Evolutionary conservation across 2,888 invertebrate species (phyloP).

Genomic region (Margaritifera margaritifera): DNA sequence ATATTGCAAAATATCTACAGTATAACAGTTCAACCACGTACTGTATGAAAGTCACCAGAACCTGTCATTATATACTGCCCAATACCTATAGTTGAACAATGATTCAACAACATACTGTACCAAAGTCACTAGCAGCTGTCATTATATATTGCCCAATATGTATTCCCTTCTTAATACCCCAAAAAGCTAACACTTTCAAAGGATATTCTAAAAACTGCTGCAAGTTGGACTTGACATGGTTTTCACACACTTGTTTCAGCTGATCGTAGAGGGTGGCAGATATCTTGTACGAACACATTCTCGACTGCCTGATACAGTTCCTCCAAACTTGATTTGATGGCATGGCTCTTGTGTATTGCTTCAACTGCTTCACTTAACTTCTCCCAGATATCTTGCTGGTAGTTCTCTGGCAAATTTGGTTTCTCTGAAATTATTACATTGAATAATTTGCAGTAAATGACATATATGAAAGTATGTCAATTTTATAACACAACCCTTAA

Average conservation of each 20-base stretch:
- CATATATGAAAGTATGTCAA: neutral
- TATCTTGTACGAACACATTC: slow-evolving; percentile 99
- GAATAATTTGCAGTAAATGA: neutral
- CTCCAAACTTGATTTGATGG: slow-evolving; percentile 88
- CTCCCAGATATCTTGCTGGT: slow-evolving; percentile 94
- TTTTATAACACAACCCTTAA: neutral
- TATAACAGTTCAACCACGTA: too few species aligned
- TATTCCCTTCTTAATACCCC: slow-evolving; percentile 18
- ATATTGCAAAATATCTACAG: too few species aligned
- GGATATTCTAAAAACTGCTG: slow-evolving; percentile 86
- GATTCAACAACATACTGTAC: slow-evolving; percentile 1
- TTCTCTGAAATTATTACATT: slow-evolving; percentile 63
- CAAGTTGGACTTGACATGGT: slow-evolving; percentile 91
- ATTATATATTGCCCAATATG: neutral
- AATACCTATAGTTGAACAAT: neutral
- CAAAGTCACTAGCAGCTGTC: neutral
- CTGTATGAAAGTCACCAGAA: too few species aligned
- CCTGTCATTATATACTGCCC: too few species aligned
- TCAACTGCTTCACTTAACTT: slow-evolving; percentile 94
- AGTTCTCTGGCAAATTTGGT: slow-evolving; percentile 84
- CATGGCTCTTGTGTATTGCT: slow-evolving; percentile 94
- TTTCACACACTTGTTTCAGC: slow-evolving; percentile 81
- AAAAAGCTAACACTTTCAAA: slow-evolving; percentile 45
- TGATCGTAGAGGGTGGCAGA: slow-evolving; percentile 91
- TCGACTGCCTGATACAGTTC: slow-evolving; percentile 91